Base-by-base conservation (phyloP, 2,113 vertebrate species). In the Danionella cerebrum region DNA sequence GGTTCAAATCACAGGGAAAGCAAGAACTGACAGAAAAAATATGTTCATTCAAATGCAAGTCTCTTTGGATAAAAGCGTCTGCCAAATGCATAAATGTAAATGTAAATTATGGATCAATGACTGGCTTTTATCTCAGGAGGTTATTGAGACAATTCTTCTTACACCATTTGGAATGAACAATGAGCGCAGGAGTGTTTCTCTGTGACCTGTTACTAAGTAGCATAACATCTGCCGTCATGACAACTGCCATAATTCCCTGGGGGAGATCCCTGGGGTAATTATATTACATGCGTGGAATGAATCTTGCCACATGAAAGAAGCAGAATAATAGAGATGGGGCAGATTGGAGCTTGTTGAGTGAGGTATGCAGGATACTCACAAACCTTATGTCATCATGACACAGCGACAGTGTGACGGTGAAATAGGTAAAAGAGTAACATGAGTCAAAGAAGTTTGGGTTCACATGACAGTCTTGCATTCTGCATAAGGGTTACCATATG, bases 181-280 rank as follows among this genome's bases (percentile, higher is more conserved):
- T 41, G 21, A 11, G 27, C n/a, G 12, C 21, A 60, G 14, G 21
- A 19, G 27, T 57, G 55, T 59, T 81, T 72, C 54, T 59, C 80
- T 71, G 75, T 70, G 6, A 39, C 24, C 75, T 29, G 80, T 78
- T 79, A 71, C 77, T 7, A 24, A 63, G 82, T 60, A 48, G 31
- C 14, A 1, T 29, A 42, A 44, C 19, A 31, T 60, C 57, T 13
- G 57, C 57, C 16, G 6, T 16, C 39, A 13, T 60, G 31, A 4
- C 24, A 60, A 60, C 33, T 14, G 8, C 16, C 2, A 4, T 29
- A 39, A 27, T 60, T 60, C 14, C 57, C 57, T 60, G 2, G 6
- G 44, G 39, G 25, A 60, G 14, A 60, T 21, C 57, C 39, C 38
- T 13, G 57, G 8, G 16, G 5, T 12, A 41, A n/a, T 19, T 3